phyloP scores from a whole-genome alignment of 2,113 vertebrate species.

The Morone chrysops region DNA sequence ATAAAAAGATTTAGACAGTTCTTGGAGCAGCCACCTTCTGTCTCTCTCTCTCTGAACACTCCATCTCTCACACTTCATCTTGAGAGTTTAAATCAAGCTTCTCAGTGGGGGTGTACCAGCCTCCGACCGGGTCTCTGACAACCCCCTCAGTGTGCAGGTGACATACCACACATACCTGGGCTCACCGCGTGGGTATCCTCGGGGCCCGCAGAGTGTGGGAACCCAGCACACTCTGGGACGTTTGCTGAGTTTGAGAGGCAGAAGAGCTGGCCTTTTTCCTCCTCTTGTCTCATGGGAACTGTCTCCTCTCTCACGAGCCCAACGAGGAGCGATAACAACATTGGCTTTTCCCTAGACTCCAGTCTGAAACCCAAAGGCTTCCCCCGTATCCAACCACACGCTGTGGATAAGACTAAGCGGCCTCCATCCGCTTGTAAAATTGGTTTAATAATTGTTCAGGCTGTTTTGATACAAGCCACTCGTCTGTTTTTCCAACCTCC shows the following conservation, averaged over 20 bases:
- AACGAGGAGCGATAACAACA: slow-evolving; percentile 47
- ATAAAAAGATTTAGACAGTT: slow-evolving; percentile 39
- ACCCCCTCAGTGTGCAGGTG: slow-evolving; percentile 66
- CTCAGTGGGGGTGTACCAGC: slow-evolving; percentile 46
- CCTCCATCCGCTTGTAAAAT: slow-evolving; percentile 67
- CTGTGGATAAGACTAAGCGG: slow-evolving; percentile 52
- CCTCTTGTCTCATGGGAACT: slow-evolving; percentile 58
- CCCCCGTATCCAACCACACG: slow-evolving; percentile 40
- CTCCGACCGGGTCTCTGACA: slow-evolving; percentile 28
- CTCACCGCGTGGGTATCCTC: slow-evolving; percentile 50
- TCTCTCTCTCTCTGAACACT: slow-evolving; percentile 7
- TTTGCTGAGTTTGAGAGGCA: slow-evolving; percentile 12
- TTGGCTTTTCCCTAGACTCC: slow-evolving; percentile 52
- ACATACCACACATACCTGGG: slow-evolving; percentile 71
- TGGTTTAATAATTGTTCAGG: slow-evolving; percentile 64
- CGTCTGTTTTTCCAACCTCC: slow-evolving; percentile 64
- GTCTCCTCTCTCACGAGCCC: slow-evolving; percentile 40
- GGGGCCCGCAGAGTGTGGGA: slow-evolving; percentile 59
- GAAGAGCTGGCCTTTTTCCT: slow-evolving; percentile 26
- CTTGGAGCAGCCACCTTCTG: slow-evolving; percentile 2
- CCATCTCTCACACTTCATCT: slow-evolving; percentile 28
- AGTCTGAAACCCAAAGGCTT: slow-evolving; percentile 42
- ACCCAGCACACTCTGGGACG: slow-evolving; percentile 38
- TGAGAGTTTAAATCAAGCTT: slow-evolving; percentile 54
- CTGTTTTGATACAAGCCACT: slow-evolving; percentile 58